These are phyloP conservation scores for Meloidogyne hapla DNA, from an alignment of 1,140 invertebrate genomes.

Conservation along the genomic window DNA sequence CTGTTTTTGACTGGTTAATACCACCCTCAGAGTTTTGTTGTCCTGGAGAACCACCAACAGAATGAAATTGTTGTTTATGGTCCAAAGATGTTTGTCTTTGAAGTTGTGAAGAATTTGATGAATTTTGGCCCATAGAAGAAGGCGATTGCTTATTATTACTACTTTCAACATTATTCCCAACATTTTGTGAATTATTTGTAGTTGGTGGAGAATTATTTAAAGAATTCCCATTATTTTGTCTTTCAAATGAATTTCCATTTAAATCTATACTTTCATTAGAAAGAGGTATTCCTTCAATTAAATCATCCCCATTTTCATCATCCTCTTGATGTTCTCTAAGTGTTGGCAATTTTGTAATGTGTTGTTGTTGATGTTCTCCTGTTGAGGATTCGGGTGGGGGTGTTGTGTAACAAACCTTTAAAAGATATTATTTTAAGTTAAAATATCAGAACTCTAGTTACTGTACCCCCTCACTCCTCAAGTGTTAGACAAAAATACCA, in stretches of 20 bases:
- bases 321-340: neutral
- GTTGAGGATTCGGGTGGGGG: neutral
- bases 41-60: neutral
- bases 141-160: neutral
- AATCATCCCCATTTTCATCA: neutral
- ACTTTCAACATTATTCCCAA: neutral
- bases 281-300: neutral
- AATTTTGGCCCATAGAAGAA: neutral
- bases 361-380: neutral
- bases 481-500: too few species aligned
- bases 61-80: neutral
- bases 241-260: neutral
- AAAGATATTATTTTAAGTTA: neutral
- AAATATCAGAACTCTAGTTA: too few species aligned
- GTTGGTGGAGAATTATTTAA: neutral
- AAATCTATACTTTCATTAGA: neutral
- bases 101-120: neutral
- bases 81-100: neutral
- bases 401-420: neutral
- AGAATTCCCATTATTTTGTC: neutral
- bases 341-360: neutral
- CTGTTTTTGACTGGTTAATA: neutral
- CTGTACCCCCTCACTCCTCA: too few species aligned
- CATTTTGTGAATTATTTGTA: neutral
- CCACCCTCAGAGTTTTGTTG: too few species aligned